Conservation (phyloP, 23 tunicate genomes). For the Diplosoma virens region DNA sequence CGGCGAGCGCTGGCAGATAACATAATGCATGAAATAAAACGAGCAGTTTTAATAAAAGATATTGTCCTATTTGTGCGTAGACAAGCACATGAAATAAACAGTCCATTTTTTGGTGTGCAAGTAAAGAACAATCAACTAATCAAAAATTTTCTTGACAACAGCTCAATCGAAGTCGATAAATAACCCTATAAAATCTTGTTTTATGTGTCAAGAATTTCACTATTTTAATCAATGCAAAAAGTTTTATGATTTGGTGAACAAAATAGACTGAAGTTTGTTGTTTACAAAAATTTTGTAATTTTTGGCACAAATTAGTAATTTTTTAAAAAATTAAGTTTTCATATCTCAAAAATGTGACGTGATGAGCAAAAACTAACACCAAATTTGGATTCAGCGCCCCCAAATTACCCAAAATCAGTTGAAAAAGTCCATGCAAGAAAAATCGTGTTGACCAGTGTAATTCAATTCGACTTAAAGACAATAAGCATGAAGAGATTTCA, state of each 20-base stretch:
- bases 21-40: not conserved
- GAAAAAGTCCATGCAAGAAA: too few species aligned
- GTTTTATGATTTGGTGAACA: not conserved
- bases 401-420: too few species aligned
- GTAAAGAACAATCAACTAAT: not conserved
- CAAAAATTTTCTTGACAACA: not conserved
- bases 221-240: not conserved
- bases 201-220: not conserved
- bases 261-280: not conserved
- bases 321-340: too few species aligned
- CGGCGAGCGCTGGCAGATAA: not conserved
- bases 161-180: not conserved
- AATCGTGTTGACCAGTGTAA: too few species aligned
- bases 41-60: not conserved
- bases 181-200: not conserved
- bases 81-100: not conserved
- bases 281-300: not conserved
- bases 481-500: too few species aligned
- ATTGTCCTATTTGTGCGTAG: not conserved
- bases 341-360: too few species aligned
- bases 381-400: too few species aligned
- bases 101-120: not conserved
- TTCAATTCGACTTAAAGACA: too few species aligned
- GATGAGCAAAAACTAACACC: too few species aligned
- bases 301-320: too few species aligned